phyloP scores from a whole-genome alignment of 1,140 invertebrate species.

The Pogonomyrmex barbatus region DNA sequence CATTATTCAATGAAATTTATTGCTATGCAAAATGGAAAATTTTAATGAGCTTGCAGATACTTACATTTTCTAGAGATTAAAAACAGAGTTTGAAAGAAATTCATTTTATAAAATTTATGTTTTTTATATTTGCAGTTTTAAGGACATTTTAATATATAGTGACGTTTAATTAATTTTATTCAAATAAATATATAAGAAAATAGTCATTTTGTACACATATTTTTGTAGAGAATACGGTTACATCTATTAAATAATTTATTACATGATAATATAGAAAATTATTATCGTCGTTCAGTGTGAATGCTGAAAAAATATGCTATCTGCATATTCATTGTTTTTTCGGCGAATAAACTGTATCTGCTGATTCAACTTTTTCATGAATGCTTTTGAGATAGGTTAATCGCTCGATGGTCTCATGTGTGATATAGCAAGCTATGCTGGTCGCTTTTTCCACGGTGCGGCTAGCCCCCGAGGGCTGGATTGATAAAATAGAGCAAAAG shows the following conservation, averaged over 20 bases:
- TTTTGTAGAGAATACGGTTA: neutral
- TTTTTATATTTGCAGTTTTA: neutral
- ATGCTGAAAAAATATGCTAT: neutral
- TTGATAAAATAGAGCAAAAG: conserved; percentile 69
- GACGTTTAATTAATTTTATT: neutral
- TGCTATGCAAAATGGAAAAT: conserved; percentile 10
- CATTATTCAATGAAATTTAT: neutral
- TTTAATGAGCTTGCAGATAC: conserved; percentile 36
- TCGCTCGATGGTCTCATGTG: conserved; percentile 29
- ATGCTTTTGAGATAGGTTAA: conserved; percentile 52
- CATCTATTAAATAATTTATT: neutral
- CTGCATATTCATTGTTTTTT: conserved; percentile 37
- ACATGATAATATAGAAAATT: neutral
- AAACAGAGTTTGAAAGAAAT: neutral
- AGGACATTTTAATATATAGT: neutral
- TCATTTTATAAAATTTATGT: neutral
- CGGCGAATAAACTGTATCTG: conserved; percentile 11
- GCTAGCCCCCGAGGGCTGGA: conserved; percentile 45
- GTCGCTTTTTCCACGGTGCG: conserved; percentile 7
- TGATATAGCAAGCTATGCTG: conserved; percentile 34
- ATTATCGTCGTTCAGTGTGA: neutral
- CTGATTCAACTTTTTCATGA: conserved; percentile 40
- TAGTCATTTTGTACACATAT: neutral
- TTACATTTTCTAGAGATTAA: conserved; percentile 10
- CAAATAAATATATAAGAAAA: neutral